phyloP scores from a whole-genome alignment of 2,888 invertebrate genomes.

The Aquatica leii region DNA sequence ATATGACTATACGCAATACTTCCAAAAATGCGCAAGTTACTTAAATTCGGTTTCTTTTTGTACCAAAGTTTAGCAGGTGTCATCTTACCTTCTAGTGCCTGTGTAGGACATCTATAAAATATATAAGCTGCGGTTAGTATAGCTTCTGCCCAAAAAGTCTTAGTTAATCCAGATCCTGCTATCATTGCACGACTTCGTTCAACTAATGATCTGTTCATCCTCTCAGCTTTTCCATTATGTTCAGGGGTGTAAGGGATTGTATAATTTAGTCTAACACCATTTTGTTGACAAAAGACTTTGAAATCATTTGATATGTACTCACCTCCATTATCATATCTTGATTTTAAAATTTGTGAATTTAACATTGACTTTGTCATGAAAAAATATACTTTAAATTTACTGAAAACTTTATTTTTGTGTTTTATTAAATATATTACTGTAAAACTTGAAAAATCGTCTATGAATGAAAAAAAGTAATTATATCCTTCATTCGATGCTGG shows the following conservation, averaged over 20 bases:
- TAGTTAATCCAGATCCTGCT: background rate
- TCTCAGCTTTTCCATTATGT: background rate
- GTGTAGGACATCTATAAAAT: background rate
- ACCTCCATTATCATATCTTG: background rate
- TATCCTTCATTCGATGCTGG: background rate
- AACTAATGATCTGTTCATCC: background rate
- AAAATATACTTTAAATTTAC: conserved; percentile 4
- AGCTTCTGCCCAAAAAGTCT: background rate
- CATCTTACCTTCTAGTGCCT: background rate
- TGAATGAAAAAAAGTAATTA: background rate
- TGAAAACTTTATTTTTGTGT: background rate
- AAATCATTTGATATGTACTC: no score
- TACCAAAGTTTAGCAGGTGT: conserved; percentile 1
- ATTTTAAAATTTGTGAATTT: background rate
- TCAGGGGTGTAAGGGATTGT: background rate
- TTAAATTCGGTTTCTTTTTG: background rate
- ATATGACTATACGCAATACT: background rate
- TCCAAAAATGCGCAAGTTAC: background rate
- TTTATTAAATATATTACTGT: background rate
- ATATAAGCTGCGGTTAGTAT: background rate
- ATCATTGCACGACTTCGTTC: conserved; percentile 1
- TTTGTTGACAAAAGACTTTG: background rate
- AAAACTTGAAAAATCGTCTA: background rate
- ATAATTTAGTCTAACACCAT: background rate
- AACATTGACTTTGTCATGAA: background rate